These are phyloP conservation scores for Saccostrea glomerata DNA, from an alignment of 1,140 invertebrate species.

Conservation along the genomic window DNA sequence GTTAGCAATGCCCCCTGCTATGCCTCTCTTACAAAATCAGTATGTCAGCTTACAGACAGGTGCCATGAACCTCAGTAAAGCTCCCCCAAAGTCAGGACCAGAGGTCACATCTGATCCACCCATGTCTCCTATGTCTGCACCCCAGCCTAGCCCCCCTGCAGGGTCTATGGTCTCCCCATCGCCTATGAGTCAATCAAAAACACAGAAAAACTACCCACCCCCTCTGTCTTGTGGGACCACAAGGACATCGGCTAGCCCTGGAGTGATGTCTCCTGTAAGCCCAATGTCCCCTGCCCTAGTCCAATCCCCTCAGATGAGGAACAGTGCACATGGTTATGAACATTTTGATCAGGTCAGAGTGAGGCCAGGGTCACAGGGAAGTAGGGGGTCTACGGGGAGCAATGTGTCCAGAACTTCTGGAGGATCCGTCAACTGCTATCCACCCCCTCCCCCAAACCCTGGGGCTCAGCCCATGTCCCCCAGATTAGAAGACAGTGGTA, in stretches of 20 bases:
- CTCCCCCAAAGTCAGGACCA: slow-evolving; percentile 47
- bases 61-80: slow-evolving; percentile 29
- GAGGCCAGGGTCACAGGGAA: slow-evolving; percentile 35
- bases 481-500: slow-evolving; percentile 6
- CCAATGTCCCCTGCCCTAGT: not conserved
- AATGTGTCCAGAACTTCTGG: not conserved
- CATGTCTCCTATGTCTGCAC: slow-evolving; percentile 38
- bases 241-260: not conserved
- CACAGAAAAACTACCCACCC: slow-evolving; percentile 45
- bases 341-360: slow-evolving; percentile 48
- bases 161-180: slow-evolving; percentile 31
- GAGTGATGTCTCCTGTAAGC: slow-evolving; percentile 17
- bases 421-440: not conserved
- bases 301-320: not conserved
- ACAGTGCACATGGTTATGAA: slow-evolving; percentile 27
- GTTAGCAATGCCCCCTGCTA: slow-evolving; percentile 56
- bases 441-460: slow-evolving; percentile 41
- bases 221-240: slow-evolving; percentile 36
- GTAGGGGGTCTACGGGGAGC: not conserved
- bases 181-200: slow-evolving; percentile 39
- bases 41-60: slow-evolving; percentile 50
- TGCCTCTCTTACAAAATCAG: slow-evolving; percentile 55
- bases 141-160: slow-evolving; percentile 43
- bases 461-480: slow-evolving; percentile 38
- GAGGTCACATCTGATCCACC: slow-evolving; percentile 41